phyloP scores from a whole-genome alignment of 2,888 invertebrate genomes.

The Chesias legatella region DNA sequence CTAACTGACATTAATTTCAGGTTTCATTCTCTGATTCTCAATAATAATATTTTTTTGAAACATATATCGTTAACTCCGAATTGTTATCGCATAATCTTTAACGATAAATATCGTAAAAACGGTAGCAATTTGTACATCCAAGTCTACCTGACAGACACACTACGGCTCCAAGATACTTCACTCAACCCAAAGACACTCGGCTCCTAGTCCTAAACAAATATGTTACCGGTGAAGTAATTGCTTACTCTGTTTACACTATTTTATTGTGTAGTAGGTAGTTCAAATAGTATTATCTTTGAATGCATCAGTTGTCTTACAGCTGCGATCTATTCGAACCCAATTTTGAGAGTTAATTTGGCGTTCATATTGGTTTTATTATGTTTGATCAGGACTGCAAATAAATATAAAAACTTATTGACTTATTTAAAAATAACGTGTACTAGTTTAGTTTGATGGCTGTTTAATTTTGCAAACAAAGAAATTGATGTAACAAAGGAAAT shows the following conservation, averaged over 20 bases:
- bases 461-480: conserved; percentile 7
- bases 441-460: too few relatives aligned
- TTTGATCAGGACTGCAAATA: conserved; percentile 20
- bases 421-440: too few relatives aligned
- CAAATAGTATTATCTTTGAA: conserved; percentile 71
- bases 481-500: neutral
- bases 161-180: conserved; percentile 52
- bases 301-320: conserved; percentile 73
- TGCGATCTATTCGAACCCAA: conserved; percentile 52
- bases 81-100: too few relatives aligned
- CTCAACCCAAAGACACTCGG: conserved; percentile 74
- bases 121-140: conserved; percentile 12
- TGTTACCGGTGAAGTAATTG: conserved; percentile 76
- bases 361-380: conserved; percentile 52
- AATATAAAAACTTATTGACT: conserved; percentile 8
- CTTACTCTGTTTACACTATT: conserved; percentile 74
- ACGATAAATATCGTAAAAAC: conserved; percentile 1
- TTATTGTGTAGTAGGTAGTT: conserved; percentile 75
- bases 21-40: too few relatives aligned
- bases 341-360: conserved; percentile 66
- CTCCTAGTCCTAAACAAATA: conserved; percentile 78
- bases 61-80: too few relatives aligned
- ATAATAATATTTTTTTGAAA: too few relatives aligned
- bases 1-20: too few relatives aligned
- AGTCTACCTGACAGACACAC: conserved; percentile 15